Base-by-base conservation (phyloP, 2,888 invertebrate species). In the Heliconius charithonia region DNA sequence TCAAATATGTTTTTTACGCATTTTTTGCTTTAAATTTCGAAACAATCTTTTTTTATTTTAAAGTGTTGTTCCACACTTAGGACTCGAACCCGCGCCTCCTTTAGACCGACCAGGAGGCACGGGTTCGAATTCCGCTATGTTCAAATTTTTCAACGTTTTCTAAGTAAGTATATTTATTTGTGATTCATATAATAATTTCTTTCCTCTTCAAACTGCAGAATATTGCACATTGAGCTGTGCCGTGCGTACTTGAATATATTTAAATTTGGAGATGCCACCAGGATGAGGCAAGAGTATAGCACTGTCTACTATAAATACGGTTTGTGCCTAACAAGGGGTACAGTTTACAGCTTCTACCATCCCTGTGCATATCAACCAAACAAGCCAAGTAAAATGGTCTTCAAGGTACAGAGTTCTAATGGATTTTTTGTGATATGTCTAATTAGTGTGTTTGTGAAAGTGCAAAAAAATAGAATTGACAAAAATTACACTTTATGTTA, bases 181-280 rank as follows among this genome's bases (percentile, higher is more conserved):
- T 32, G 1, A 32, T 32, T 32, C 7, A 9, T 32, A 32, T 32
- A 32, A 32, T 32, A 32, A 32, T 32, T 32, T 32, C 32, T 32
- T 32, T 32, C 32, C 32, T 1, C 7, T 32, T 32, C 32, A 32
- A 32, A 32, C 9, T 32, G 32, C 9, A 32, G 3, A 32, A 32
- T 1, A 32, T 32, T 32, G 32, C 9, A 32, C 32, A 32, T 9
- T 9, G 32, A 32, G 32, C 32, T 32, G 32, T 32, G 9, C 32
- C 94, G 94, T 94, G 95, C 93, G 94, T 95, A 93, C 95, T 95
- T 95, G 95, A 94, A 91, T 92, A 93, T 94, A 94, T 95, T 95
- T 90, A 95, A 95, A 95, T 95, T 94, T 93, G 93, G 92, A 94
- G 94, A 94, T 93, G 93, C 92, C 89, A 88, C 90, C 90, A 89